Conservation (phyloP, 1,140 invertebrate species). For the Drosophila watanabei region DNA sequence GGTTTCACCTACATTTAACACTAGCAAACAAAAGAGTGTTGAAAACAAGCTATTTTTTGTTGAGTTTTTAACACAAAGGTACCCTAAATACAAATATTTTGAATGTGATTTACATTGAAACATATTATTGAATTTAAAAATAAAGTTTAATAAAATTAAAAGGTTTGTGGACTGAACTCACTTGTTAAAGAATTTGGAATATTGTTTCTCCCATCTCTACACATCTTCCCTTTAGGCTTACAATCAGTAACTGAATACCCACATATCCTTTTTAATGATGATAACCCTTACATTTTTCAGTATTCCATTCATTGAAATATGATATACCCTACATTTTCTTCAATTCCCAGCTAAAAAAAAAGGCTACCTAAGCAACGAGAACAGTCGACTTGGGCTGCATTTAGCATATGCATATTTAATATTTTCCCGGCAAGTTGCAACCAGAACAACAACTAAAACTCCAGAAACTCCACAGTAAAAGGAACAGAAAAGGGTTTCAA, state of each 20-base stretch:
- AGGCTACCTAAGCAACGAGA: conserved; percentile 11
- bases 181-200: no score
- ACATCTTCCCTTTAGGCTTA: not conserved
- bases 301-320: not conserved
- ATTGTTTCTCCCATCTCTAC: not conserved
- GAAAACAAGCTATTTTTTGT: not conserved
- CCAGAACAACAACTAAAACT: conserved; percentile 39
- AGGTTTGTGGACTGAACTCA: no score
- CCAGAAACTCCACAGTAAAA: conserved; percentile 41
- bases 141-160: no score
- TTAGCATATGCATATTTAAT: conserved; percentile 73
- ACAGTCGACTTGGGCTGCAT: conserved; percentile 47
- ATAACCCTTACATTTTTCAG: not conserved
- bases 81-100: not conserved
- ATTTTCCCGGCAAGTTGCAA: conserved; percentile 56
- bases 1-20: conserved; percentile 77
- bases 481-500: conserved; percentile 26
- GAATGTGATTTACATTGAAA: not conserved
- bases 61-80: not conserved
- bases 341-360: conserved; percentile 12
- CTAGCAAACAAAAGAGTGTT: conserved; percentile 1
- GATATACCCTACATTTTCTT: not conserved
- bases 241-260: not conserved
- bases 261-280: not conserved
- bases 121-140: no score